Evolutionary conservation across 2,113 vertebrate species (phyloP).

Genomic region (Peromyscus leucopus): DNA sequence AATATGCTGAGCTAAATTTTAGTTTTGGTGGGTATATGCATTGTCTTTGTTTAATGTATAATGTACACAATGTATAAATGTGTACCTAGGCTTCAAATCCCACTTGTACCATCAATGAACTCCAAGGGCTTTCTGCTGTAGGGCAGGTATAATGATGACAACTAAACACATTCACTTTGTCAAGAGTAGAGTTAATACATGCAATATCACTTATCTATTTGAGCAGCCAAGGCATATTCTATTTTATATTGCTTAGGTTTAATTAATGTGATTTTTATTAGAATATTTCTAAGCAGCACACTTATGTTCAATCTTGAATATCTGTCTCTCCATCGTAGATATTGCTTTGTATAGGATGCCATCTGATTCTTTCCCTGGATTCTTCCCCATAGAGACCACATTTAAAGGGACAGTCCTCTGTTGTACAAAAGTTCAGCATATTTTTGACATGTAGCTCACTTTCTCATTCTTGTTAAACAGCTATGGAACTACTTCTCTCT

Average conservation of each 20-base stretch:
- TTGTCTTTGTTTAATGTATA: not conserved
- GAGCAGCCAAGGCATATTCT: constrained; percentile 23
- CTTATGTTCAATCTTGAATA: not conserved
- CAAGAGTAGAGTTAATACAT: not conserved
- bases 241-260: constrained; percentile 31
- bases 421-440: constrained; percentile 35
- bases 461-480: constrained; percentile 76
- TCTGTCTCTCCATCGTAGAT: not conserved
- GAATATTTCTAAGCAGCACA: constrained; percentile 4
- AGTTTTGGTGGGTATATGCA: not conserved
- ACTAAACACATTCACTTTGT: not conserved
- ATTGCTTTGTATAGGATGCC: not conserved
- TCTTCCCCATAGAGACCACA: constrained; percentile 22
- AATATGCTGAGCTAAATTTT: not conserved
- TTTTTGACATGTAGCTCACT: constrained; percentile 71
- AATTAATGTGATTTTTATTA: not conserved
- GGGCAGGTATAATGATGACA: not conserved
- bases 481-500: constrained; percentile 68
- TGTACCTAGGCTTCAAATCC: not conserved
- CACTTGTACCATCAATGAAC: not conserved
- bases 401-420: constrained; percentile 7
- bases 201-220: not conserved
- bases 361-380: not conserved
- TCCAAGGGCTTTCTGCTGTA: not conserved
- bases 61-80: not conserved